These are phyloP conservation scores for Emydura subglobosa DNA, from an alignment of 2,113 vertebrate genomes.

Conservation along the genomic window DNA sequence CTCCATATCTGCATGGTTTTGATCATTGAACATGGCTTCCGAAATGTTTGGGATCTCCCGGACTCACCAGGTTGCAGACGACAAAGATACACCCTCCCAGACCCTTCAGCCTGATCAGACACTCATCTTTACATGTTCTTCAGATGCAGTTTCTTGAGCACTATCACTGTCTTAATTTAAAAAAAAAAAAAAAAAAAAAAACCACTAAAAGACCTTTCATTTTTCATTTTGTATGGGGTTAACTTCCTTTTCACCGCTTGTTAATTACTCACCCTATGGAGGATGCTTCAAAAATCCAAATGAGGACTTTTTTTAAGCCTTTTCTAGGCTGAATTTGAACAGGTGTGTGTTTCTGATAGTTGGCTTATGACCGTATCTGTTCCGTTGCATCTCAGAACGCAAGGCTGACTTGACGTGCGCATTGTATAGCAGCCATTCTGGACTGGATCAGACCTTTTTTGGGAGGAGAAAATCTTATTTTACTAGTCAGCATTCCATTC, in stretches of 20 bases:
- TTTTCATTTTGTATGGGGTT: conserved; percentile 1
- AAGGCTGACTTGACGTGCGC: not conserved
- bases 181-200: conserved; percentile 7
- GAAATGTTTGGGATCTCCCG: not conserved
- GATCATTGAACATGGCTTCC: not conserved
- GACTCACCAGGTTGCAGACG: not conserved
- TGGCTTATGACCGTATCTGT: not conserved
- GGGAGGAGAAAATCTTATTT: conserved; percentile 49
- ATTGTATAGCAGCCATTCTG: not conserved
- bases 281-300: conserved; percentile 44
- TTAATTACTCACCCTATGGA: conserved; percentile 54
- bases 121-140: not conserved
- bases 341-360: not conserved
- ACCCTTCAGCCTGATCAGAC: not conserved
- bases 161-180: conserved; percentile 62
- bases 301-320: not conserved
- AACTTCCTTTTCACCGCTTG: conserved; percentile 31
- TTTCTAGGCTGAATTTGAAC: not conserved
- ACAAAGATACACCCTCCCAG: conserved; percentile 7
- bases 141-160: conserved; percentile 34
- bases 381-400: not conserved
- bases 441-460: conserved; percentile 45
- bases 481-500: conserved; percentile 73
- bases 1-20: fast-evolving
- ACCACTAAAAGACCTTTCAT: conserved; percentile 79